Conservation (phyloP, 2,888 invertebrate genomes). For the Phytoseiulus persimilis region DNA sequence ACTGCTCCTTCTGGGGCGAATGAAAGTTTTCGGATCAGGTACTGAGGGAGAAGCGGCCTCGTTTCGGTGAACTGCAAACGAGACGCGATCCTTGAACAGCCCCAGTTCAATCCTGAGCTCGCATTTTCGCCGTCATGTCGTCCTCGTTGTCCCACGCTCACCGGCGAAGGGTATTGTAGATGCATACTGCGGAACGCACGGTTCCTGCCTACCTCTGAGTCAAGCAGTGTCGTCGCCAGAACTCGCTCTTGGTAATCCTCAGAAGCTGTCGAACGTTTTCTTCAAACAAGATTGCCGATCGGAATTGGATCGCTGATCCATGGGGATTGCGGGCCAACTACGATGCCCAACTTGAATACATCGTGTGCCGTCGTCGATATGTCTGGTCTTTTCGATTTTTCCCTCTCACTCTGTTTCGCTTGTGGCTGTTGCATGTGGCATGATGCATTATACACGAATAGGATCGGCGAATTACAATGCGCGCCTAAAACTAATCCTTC, state of each 20-base stretch:
- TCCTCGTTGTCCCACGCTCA: no score
- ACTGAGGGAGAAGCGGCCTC: no score
- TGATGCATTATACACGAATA: background rate
- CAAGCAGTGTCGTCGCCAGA: background rate
- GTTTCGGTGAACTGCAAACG: no score
- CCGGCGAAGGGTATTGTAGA: background rate
- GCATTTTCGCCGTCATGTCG: no score
- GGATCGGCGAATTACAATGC: background rate
- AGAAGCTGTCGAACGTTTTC: background rate
- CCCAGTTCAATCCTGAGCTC: no score
- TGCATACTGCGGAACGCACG: background rate
- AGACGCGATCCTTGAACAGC: no score
- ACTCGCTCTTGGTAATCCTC: background rate
- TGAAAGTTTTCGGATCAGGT: no score
- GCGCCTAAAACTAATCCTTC: background rate
- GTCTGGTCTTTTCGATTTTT: background rate
- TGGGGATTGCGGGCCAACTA: background rate
- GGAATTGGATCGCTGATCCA: background rate
- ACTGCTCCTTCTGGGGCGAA: no score
- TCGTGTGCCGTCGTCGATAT: conserved; percentile 5
- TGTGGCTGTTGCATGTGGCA: background rate
- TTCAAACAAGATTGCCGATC: background rate
- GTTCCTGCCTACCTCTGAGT: background rate
- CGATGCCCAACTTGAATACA: background rate
- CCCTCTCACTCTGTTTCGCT: background rate